phyloP scores from a whole-genome alignment of 2,113 vertebrate species.

The Planiliza haematocheilus region DNA sequence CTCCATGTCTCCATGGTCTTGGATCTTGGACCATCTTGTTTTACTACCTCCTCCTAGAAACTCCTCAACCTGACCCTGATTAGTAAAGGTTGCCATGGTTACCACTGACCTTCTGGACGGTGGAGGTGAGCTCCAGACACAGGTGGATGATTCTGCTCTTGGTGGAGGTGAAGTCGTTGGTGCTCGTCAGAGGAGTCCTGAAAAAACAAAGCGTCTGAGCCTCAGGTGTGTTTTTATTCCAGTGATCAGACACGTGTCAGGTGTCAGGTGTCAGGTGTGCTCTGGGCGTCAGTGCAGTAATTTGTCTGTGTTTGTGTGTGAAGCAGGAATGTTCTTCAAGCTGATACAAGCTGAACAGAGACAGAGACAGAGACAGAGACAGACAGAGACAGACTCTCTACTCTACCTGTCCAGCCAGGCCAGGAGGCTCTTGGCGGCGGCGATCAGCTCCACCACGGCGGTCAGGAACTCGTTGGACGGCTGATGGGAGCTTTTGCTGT shows the following conservation, averaged over 20 bases:
- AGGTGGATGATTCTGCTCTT: conserved; percentile 97
- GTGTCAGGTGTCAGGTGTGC: conserved; percentile 28
- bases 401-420: conserved; percentile 92
- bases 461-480: conserved; percentile 94
- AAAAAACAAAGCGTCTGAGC: conserved; percentile 23
- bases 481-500: conserved; percentile 86
- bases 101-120: conserved; percentile 93
- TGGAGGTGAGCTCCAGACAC: conserved; percentile 95
- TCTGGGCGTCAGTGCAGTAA: not conserved
- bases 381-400: no score
- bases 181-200: conserved; percentile 90
- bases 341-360: conserved; percentile 55
- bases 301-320: conserved; percentile 8
- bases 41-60: no score
- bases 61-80: no score
- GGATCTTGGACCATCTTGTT: no score
- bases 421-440: conserved; percentile 92
- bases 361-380: no score
- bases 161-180: conserved; percentile 90
- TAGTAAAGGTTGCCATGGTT: no score
- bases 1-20: no score
- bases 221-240: not conserved
- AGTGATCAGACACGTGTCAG: no score
- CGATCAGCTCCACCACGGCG: conserved; percentile 94
- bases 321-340: conserved; percentile 58